Base-by-base conservation (phyloP, 2,113 vertebrate genomes). In the Cepphus grylle region DNA sequence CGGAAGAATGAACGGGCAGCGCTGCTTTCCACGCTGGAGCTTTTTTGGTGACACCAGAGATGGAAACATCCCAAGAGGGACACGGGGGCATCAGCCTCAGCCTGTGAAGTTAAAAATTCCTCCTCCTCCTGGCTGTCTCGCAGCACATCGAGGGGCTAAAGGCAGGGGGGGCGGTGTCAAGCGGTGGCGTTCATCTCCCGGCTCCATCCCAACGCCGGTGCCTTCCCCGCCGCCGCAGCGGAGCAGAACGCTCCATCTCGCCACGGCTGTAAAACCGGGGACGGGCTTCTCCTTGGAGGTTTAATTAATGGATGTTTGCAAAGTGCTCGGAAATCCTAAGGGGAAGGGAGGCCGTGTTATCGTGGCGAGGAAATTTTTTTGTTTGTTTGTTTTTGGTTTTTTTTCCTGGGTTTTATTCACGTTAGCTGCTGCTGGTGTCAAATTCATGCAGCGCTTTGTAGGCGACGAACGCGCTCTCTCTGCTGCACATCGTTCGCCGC, bases 1-100 rank as follows among this genome's bases (percentile, higher is more conserved):
- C 0, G 10, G 52, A 26, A 26, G 65, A 32, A 23, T 0, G 11
- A 42, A 18, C 0, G 3, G 20, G 8, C 6, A 17, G 2, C 0
- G 0, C 69, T 52, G 38, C 16, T 65, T n/a, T 50, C 67, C 1
- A 1, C 4, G 19, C 29, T 26, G 52, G 43, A 53, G 61, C 2
- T 36, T 49, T 36, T 73, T 14, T 34, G 42, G 43, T 61, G 88
- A 32, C 29, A 45, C 26, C 30, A 10, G 36, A 9, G 72, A 8
- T 34, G 36, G 66, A 43, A 69, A 32, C 29, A 20, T 34, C 81
- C 43, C 70, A 8, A 11, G 7, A n/a, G 73, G 34, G 38, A 38
- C 53, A 29, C 0, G 1, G 13, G 13, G 12, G 10, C 45, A 38
- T 4, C 29, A 5, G 3, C 0, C 43, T 15, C 7, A 5, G 65